Base-by-base conservation (phyloP, 1,140 invertebrate genomes). In the Eufriesea mexicana region DNA sequence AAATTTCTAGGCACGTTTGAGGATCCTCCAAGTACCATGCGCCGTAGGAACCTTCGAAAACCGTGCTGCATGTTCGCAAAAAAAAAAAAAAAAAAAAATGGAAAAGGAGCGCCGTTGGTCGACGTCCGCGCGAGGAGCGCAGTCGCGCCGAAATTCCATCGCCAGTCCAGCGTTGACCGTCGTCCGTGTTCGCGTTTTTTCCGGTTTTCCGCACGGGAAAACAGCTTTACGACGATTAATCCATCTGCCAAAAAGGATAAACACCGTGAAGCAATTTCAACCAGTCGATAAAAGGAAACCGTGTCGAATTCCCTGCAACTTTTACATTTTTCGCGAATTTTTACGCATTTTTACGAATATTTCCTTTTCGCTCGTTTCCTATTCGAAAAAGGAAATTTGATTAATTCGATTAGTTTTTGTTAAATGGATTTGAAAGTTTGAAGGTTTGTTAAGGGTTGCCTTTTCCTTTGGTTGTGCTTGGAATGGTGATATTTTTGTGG, bases 161-260 rank as follows among this genome's bases (percentile, higher is more conserved):
- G 83, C 68, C 82, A 86, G 83, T 89, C 83, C 74, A 67, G 76
- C 84, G 84, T 79, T 84, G 84, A 89, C 85, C 76, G 79, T 84
- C 80, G 84, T 57, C 59, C 77, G 66, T 70, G 77, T 72, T 76
- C 35, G 49, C 8, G n/a, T 74, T 64, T 81, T 66, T 68, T 72
- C 8, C 49, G 5, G 28, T 45, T 68, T 79, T 61, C 54, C 20
- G 14, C 28, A 1, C 14, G 8, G 14, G 42, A 61, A 79, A 61
- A 74, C 23, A 16, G 0, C 5, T 42, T 18, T 6, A 8, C 2
- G 28, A 20, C n/a, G 16, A 20, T 7, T 12, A 20, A 12, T 6
- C 4, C 16, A 12, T 20, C 18, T 18, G 10, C 23, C n/a, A 1
- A 12, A 72, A 20, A 55, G n/a, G 7, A 5, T 1, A 55, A 54